Evolutionary conservation across 2,888 invertebrate species (phyloP), one percentile per base, ranked within the genome.

Genomic region (Agriotes lineatus): DNA sequence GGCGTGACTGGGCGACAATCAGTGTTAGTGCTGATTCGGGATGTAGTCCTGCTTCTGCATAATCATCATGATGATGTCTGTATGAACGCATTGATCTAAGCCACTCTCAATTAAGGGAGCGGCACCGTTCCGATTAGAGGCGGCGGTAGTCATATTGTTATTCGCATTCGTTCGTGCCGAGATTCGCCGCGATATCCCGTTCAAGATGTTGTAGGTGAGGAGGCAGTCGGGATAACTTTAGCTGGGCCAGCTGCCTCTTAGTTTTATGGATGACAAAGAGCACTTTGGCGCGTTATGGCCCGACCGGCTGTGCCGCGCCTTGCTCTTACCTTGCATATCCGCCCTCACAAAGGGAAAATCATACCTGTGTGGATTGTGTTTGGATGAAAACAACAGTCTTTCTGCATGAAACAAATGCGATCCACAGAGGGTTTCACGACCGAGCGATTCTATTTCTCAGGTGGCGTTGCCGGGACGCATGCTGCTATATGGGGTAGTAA

Each of bases 221-320:
- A 76, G 75, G 72, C 75, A 74, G 75, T 70, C 60, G 71, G 76
- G 76, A 78, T 78, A 79, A 77, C 74, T 77, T 76, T 74, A 74
- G 76, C 72, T 72, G 76, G 78, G 71, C 78, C 81, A 81, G 81
- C 78, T 81, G 81, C 79, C 80, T 80, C 80, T 76, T 77, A 77
- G 79, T 81, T 81, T 81, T 81, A 81, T 81, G 80, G 80, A 80
- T 79, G 81, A 80, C 80, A 80, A 81, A 80, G 79, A 80, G 80
- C 80, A 79, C 78, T 80, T 80, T 76, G 76, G 75, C 77, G 77
- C 74, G 79, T 80, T 80, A 81, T 79, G 77, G 77, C 78, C 74
- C 74, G 74, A 75, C 80, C 79, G 80, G 78, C 80, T 79, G 81
- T 75, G 76, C 73, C 73, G 71, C 71, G 70, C 67, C 71, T 73